Evolutionary conservation across 1,140 invertebrate species (phyloP), one percentile per base, ranked within the genome.

Genomic region (Cyphomyrmex costatus): DNA sequence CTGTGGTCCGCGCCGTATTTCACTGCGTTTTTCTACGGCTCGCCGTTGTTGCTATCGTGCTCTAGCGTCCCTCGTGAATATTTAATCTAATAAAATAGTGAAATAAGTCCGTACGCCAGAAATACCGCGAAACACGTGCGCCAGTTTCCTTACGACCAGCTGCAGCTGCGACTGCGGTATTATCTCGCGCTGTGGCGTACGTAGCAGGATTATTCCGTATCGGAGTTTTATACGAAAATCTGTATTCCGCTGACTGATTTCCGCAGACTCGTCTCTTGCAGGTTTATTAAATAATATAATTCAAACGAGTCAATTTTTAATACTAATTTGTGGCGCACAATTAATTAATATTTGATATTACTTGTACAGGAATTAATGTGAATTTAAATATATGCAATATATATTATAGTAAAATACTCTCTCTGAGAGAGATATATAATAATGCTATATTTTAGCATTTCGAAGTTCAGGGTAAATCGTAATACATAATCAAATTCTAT

Each of bases 71-170:
- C 36, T 68, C 74, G 74, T 58, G 89, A 87, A 86, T 88, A 87
- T 91, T 85, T 89, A 84, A 91, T 91, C 87, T 86, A 86, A 91
- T 92, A 92, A 91, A 92, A 91, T 92, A 91, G 90, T 91, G 77
- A 91, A 86, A 89, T 90, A 86, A 88, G 84, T 88, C 77, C 61
- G 63, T 36, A 46, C 24, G 61, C 53, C 27, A 61, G 51, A 71
- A 60, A 56, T 30, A 56, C 14, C 16, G n/a, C 21, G 42, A 51
- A 70, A 63, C 79, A 84, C 79, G 79, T 77, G 88, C 58, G 60
- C 77, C 49, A 63, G 60, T n/a, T 63, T 89, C 19, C 76, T 88
- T 86, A 74, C 27, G 76, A 71, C 46, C 33, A 8, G 51, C 65
- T 82, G 77, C 84, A 89, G 85, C 51, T 80, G 86, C 83, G 27